Conservation (phyloP, 92 coral and sea anemone genomes). For the Ricordea florida region DNA sequence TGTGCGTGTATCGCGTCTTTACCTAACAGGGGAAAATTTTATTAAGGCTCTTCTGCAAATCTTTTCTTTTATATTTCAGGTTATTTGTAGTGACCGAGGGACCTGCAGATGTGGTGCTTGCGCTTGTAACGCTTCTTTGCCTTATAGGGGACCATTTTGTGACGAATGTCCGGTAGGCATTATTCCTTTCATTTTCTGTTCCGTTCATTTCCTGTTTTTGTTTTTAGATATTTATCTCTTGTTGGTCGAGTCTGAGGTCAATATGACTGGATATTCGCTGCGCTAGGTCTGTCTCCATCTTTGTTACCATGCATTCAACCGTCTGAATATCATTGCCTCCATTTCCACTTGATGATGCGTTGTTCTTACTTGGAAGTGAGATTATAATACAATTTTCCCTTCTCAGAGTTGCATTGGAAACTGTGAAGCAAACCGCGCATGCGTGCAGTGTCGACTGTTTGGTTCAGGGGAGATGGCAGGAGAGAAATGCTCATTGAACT, state of each 20-base stretch:
- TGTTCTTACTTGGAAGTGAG: background rate
- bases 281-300: too few species aligned
- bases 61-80: conserved; percentile 32
- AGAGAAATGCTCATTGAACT: conserved; percentile 43
- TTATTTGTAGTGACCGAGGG: conserved; percentile 86
- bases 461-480: conserved; percentile 61
- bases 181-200: background rate
- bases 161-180: conserved; percentile 83
- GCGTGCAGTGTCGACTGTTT: conserved; percentile 86
- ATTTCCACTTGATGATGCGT: background rate
- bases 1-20: conserved; percentile 73
- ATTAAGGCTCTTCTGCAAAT: conserved; percentile 3
- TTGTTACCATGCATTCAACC: background rate
- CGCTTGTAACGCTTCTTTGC: conserved; percentile 63
- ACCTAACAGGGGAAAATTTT: conserved; percentile 69
- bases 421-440: conserved; percentile 71
- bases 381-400: background rate
- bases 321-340: background rate
- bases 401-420: conserved; percentile 76
- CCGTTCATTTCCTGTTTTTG: background rate
- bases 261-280: too few species aligned
- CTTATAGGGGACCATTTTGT: conserved; percentile 75
- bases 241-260: too few species aligned
- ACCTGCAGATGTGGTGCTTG: conserved; percentile 83
- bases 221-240: background rate